These are phyloP conservation scores for Threskiornis aethiopicus DNA, from an alignment of 2,797 vertebrate species.

Conservation along the genomic window DNA sequence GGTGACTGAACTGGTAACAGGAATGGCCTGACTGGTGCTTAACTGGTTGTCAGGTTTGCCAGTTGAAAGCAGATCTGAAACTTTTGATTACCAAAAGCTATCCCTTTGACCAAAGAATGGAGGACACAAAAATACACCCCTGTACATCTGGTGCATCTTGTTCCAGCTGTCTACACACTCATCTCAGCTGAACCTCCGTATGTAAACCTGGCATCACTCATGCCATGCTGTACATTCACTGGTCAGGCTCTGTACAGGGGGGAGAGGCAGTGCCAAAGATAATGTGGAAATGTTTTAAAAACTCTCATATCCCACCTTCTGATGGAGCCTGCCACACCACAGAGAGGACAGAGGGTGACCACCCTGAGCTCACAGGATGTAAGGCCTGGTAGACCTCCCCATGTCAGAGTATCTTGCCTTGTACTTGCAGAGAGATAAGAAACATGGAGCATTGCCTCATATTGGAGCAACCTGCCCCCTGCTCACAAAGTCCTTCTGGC, in stretches of 20 bases:
- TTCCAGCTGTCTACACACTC: neutral
- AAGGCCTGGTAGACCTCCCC: accelerated
- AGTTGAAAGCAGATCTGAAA: neutral
- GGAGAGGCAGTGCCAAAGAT: neutral
- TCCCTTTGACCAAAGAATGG: neutral
- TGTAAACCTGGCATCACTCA: neutral
- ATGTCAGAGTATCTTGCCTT: neutral
- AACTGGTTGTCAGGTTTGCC: neutral
- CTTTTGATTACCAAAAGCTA: neutral
- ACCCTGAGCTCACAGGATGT: neutral
- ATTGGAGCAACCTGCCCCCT: neutral
- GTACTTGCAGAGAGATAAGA: neutral
- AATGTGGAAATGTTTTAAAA: neutral
- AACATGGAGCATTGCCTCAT: neutral
- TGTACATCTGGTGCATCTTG: neutral
- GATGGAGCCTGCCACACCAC: neutral
- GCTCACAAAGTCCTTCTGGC: neutral
- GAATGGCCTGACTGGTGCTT: neutral
- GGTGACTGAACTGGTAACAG: neutral
- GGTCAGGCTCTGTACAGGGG: neutral
- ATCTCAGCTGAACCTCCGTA: neutral
- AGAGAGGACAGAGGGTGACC: neutral
- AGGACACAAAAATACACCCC: neutral
- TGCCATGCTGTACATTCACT: neutral
- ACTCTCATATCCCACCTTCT: neutral